A percentile compares a stretch with the other conserved stretches of the same genome.
Conservation (phyloP, 2,797 vertebrate genomes). For the Mastacembelus armatus region DNA sequence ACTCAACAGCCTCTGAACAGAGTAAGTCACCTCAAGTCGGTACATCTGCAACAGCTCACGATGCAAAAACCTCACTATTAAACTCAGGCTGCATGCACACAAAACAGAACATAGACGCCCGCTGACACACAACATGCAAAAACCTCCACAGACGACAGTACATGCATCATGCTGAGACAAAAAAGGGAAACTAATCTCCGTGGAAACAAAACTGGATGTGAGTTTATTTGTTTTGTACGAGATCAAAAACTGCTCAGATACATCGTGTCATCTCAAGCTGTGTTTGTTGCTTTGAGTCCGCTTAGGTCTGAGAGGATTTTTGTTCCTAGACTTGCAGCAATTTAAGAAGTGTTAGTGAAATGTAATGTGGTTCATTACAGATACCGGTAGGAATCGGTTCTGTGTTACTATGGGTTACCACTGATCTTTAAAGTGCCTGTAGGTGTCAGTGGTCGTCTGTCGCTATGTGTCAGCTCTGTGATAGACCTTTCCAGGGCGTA, state of each 20-base stretch:
- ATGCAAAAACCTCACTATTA: slow-evolving; percentile 1
- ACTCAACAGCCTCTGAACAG: background rate
- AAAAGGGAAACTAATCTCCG: slow-evolving; percentile 27
- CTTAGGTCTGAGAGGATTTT: background rate
- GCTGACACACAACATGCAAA: background rate
- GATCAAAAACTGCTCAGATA: background rate
- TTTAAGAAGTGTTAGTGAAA: no score
- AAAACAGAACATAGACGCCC: background rate
- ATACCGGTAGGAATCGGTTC: no score
- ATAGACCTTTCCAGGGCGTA: no score
- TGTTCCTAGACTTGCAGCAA: background rate
- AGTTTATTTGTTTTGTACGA: background rate
- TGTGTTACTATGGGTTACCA: no score
- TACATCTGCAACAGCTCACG: background rate
- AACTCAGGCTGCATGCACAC: background rate
- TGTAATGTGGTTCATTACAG: no score
- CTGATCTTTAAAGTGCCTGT: no score
- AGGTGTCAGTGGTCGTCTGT: no score
- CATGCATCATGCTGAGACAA: slow-evolving; percentile 50
- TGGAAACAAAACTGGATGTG: background rate
- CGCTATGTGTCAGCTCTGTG: no score
- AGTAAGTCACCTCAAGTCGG: background rate
- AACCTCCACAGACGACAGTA: slow-evolving; percentile 3
- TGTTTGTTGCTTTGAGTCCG: no score
- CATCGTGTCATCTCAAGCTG: background rate